Base-by-base conservation (phyloP, 2,797 vertebrate species). In the Adrianichthys oophorus region DNA sequence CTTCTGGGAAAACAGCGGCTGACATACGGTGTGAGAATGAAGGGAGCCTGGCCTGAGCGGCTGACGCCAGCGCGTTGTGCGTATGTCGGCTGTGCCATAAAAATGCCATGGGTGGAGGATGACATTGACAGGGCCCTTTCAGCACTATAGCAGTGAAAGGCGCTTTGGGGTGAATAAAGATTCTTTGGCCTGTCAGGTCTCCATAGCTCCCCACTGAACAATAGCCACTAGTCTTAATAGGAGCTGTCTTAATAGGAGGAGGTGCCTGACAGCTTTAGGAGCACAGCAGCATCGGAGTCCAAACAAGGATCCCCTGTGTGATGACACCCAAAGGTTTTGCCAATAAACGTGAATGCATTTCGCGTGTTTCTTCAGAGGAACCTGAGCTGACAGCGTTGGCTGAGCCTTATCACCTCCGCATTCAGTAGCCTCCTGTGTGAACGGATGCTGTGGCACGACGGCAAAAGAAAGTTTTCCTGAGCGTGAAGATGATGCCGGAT, bases 91-190 rank as follows among this genome's bases (percentile, higher is more conserved):
- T 80, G 74, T 82, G 89, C 88, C 87, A 89, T 87, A 90, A 88
- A 88, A 87, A 92, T 92, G 89, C 85, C 90, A 91, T 86, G 89
- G 82, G 45, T 85, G 78, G 79, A 72, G 78, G 84, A 75, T 87
- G 89, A 90, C 78, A 56, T 46, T 84, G 87, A 85, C 87, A 87
- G 90, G 64, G 79, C 76, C 88, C 58, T 88, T 91, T 91, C 85
- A 88, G 57, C 37, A 15, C 66, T 19, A 32, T 43, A 23, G 60
- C 53, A 14, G 46, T 87, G 86, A 90, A 91, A 89, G 72, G 73
- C 62, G 62, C 82, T 73, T 82, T 73, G 83, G 84, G 85, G 59
- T 76, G 83, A 87, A 89, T 88, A 77, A 83, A 81, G 84, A 88
- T 87, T 85, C 87, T 84, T 63, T 72, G 80, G 85, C 76, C 82